Evolutionary conservation across 2,888 invertebrate genomes (phyloP).

Genomic region (Isoperla grammatica): DNA sequence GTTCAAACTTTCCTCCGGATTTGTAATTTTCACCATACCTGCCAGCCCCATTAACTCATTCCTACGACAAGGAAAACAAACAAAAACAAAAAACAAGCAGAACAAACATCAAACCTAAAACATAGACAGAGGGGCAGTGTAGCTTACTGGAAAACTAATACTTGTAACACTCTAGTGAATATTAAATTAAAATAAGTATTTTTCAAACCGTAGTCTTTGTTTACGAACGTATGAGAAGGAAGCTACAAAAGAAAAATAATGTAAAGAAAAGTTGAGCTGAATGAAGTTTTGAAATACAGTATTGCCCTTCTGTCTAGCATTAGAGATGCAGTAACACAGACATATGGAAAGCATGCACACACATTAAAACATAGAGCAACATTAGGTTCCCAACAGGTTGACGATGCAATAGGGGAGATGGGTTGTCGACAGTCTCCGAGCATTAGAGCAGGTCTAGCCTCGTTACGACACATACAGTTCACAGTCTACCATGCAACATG

Average conservation of each 20-base stretch:
- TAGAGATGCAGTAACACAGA: too few relatives aligned
- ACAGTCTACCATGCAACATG: too few relatives aligned
- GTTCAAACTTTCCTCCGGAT: conserved; percentile 52
- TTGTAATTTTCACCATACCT: conserved; percentile 67
- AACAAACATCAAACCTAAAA: not conserved
- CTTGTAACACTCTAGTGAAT: not conserved
- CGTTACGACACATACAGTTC: too few relatives aligned
- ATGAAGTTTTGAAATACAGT: too few relatives aligned
- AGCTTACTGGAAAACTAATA: not conserved
- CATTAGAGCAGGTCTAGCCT: too few relatives aligned
- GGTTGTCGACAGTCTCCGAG: too few relatives aligned
- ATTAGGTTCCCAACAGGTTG: too few relatives aligned
- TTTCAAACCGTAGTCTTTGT: not conserved
- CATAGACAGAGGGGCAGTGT: not conserved
- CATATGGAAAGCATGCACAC: too few relatives aligned
- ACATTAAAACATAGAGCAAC: too few relatives aligned
- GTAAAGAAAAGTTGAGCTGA: too few relatives aligned
- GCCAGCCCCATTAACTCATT: conserved; percentile 65
- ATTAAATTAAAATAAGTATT: not conserved
- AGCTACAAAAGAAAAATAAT: not conserved
- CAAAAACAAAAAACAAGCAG: not conserved
- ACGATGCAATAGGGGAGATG: too few relatives aligned
- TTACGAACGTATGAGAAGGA: not conserved
- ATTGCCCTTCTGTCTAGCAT: too few relatives aligned
- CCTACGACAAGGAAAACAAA: conserved; percentile 39